Evolutionary conservation across 2,113 vertebrate species (phyloP), one percentile per base, ranked within the genome.

Genomic region (Neotoma lepida): DNA sequence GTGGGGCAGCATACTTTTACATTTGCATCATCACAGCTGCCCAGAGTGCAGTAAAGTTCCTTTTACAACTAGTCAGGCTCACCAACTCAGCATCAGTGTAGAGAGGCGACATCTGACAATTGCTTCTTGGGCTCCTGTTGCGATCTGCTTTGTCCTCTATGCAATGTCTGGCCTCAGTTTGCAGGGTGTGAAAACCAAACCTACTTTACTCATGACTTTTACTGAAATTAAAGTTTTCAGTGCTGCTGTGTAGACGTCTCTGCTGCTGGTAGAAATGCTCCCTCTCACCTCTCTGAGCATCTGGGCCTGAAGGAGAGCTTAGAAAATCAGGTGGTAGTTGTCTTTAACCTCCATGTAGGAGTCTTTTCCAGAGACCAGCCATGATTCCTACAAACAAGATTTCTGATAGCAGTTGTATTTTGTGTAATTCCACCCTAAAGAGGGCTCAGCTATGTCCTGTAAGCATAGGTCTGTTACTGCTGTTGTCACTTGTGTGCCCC

Each of bases 181-280:
- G 30, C 64, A 91, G 85, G 74, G 13, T 88, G 88, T 77, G 89
- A 94, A 93, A 94, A 91, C 91, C 9, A 84, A 86, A 49, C 84
- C 46, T 74, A 82, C 88, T 94, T 93, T 74, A 88, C 39, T 84
- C 73, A 44, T 95, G 89, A 94, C 73, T 73, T 82, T 96, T 89
- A 85, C 4, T 33, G 41, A 94, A 90, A 86, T 97, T 63, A 82
- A 95, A 86, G 68, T 24, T 84, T 95, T 93, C 17, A 18, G 0
- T 84, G 88, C 26, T 80, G 4, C 33, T 58, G 3, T 49, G 9
- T 77, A 86, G 54, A 58, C 33, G 56, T 88, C 51, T 95, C 33
- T 70, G 68, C 46, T 86, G 68, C n/a, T 87, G 41, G 35, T 90
- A 73, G 33, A 90, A 89, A 81, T 93, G 26, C 4, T 80, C 70